Evolutionary conservation across 2,797 vertebrate species (phyloP), one percentile per base, ranked within the genome.

Genomic region (Characodon lateralis): DNA sequence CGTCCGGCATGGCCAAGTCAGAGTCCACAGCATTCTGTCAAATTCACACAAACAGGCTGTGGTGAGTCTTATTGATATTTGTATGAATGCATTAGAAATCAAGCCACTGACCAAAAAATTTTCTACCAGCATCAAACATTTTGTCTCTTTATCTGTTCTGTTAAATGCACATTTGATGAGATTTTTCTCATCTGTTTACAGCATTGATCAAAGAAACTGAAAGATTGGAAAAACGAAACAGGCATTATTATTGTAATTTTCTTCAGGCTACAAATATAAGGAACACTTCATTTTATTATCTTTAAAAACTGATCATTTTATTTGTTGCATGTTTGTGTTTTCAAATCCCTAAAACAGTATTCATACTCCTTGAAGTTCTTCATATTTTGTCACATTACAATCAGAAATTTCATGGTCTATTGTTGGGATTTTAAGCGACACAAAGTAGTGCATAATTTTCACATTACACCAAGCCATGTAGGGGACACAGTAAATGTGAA

Each of bases 11-110:
- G 96, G 94, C 82, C 96, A 96, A 79, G 96, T 95, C 50, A 94
- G 94, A 91, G 93, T 97, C 75, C 97, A 98, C 0, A 94, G 95
- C n/a, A 96, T 97, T 83, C 95, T 98, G 46, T 98, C 97, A 86
- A 98, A 96, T 82, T 94, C 96, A 2, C 97, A 98, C 92, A 95
- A 96, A 3, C 97, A 98, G 87, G 97, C 97, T 74, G 96, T 96
- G 87, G 97, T 98, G 92, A 97, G 97, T 92, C 69, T 41, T 41
- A 41, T 22, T 66, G 35, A 39, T 66, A 66, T 66, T 24, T 65
- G 35, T 39, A 39, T 66, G 20, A 12, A 66, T 66, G 10, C 13
- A 66, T 22, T 41, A 41, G 63, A 66, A 41, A 66, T 66, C 5
- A 66, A 66, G 10, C 35, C 63, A 20, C 28, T 24, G 22, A 41